Evolutionary conservation across 2,888 invertebrate species (phyloP).

Genomic region (Ferdinandea cuprea): DNA sequence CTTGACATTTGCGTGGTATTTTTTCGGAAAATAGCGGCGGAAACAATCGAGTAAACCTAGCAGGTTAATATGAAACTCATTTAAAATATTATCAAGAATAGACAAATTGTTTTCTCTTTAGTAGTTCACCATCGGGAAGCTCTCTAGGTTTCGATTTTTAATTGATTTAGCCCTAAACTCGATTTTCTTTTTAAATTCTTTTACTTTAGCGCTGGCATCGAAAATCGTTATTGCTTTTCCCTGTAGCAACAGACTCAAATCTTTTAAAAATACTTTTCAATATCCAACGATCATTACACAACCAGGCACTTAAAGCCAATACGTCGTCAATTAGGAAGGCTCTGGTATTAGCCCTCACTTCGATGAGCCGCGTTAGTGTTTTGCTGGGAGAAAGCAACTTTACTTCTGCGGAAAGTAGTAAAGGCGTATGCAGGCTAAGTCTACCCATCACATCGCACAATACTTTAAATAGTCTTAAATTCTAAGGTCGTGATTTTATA

Average conservation of each 20-base stretch:
- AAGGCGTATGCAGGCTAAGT: background rate
- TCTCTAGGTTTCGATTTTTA: no score
- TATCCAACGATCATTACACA: no score
- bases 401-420: no score
- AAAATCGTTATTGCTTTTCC: background rate
- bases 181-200: no score
- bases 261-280: no score
- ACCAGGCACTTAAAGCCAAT: no score
- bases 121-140: no score
- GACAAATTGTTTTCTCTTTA: slow-evolving; percentile 3
- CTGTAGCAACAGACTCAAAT: no score
- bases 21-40: background rate
- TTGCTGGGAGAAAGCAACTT: no score
- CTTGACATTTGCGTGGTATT: background rate
- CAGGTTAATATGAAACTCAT: slow-evolving; percentile 5
- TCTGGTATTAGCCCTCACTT: no score
- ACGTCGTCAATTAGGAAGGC: background rate
- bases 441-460: background rate
- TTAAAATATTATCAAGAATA: slow-evolving; percentile 2
- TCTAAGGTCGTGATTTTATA: background rate
- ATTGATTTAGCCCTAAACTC: no score
- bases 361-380: no score
- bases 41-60: slow-evolving; percentile 1
- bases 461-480: background rate
- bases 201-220: background rate